These are phyloP conservation scores for Hirudinaria manillensis DNA, from an alignment of 2,888 invertebrate genomes.

Conservation along the genomic window DNA sequence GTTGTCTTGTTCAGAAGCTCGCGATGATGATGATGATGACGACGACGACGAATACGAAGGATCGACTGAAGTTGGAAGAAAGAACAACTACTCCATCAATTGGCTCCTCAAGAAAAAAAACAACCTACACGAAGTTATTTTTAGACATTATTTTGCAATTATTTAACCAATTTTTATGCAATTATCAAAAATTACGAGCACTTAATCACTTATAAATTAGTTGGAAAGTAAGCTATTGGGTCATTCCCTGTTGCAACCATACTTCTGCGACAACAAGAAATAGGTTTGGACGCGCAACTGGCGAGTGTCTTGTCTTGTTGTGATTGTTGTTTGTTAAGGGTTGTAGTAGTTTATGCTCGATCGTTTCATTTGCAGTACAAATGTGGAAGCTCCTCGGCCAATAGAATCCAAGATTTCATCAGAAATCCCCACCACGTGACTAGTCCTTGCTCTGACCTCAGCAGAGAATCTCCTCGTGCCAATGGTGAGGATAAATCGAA, in stretches of 20 bases:
- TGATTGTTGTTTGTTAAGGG: too few species aligned
- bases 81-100: slow-evolving; percentile 21
- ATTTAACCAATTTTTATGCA: too few species aligned
- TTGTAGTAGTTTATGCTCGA: too few species aligned
- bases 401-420: background rate
- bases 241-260: too few species aligned
- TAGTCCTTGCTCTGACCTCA: slow-evolving; percentile 4
- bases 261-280: too few species aligned
- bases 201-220: too few species aligned
- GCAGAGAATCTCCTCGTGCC: background rate
- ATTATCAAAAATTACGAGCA: too few species aligned
- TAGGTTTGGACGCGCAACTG: too few species aligned
- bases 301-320: too few species aligned
- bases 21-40: slow-evolving; percentile 17
- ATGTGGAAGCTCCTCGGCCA: background rate
- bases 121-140: background rate
- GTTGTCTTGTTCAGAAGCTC: background rate
- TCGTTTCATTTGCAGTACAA: background rate
- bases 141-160: too few species aligned
- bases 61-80: background rate
- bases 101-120: slow-evolving; percentile 25
- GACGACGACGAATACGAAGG: slow-evolving; percentile 10
- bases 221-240: too few species aligned
- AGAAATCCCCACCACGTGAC: background rate
- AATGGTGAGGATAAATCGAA: background rate